Conservation (phyloP, 2,888 invertebrate genomes). For the Amphipoea oculea region DNA sequence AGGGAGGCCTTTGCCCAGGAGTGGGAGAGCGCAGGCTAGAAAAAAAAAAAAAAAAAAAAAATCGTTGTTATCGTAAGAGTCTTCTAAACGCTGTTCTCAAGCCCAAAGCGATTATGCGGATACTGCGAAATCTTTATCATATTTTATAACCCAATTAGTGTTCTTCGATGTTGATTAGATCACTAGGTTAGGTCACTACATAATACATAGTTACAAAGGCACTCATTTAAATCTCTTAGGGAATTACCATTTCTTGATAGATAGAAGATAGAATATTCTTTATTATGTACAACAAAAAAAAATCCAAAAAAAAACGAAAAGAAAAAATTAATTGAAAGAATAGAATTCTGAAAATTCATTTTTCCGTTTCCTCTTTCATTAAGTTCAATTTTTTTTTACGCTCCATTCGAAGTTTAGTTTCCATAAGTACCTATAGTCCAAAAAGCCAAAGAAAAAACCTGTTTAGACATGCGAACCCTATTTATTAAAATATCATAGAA, state of each 20-base stretch:
- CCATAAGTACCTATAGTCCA: no score
- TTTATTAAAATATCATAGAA: neutral
- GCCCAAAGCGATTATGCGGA: neutral
- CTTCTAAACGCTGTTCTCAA: no score
- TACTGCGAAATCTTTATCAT: slow-evolving; percentile 10
- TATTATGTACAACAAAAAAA: neutral
- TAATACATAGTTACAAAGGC: neutral
- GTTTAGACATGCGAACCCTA: no score
- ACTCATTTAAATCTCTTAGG: neutral
- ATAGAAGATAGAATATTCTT: neutral
- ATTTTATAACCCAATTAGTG: neutral
- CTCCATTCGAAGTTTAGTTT: slow-evolving; percentile 32
- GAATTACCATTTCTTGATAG: neutral
- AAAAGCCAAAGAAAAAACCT: neutral
- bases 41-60: no score
- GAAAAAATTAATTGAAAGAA: no score
- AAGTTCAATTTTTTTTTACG: slow-evolving; percentile 4
- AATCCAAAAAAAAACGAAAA: no score
- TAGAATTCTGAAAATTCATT: neutral
- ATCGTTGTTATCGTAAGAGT: no score
- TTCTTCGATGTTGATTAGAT: slow-evolving; percentile 11
- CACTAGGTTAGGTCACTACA: neutral
- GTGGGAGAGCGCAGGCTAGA: no score
- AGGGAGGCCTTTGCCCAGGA: no score
- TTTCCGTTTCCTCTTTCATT: neutral